phyloP scores from a whole-genome alignment of 1,140 invertebrate species.

The Rhynchophorus ferrugineus region DNA sequence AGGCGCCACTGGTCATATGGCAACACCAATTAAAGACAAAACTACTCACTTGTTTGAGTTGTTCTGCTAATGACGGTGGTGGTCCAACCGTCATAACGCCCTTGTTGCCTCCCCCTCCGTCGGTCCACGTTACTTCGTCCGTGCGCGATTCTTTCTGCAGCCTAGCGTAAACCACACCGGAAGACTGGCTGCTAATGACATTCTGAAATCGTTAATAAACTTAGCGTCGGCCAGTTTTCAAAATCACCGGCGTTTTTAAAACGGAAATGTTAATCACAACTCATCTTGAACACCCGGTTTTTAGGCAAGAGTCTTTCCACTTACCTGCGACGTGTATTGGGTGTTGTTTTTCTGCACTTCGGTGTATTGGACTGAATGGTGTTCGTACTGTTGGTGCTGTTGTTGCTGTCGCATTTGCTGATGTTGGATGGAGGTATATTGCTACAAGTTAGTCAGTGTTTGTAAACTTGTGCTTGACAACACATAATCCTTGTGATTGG shows the following conservation, averaged over 20 bases:
- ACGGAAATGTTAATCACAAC: too few species aligned
- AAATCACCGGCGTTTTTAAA: too few species aligned
- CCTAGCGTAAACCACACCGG: conserved; percentile 36
- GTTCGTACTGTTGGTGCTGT: conserved; percentile 27
- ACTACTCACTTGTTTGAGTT: conserved; percentile 76
- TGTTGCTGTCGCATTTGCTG: conserved; percentile 20
- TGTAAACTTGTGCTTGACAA: neutral
- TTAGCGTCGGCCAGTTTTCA: too few species aligned
- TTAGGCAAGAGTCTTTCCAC: neutral
- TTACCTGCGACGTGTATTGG: conserved; percentile 18
- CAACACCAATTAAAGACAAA: too few species aligned
- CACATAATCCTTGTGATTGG: neutral
- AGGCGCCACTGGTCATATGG: too few species aligned
- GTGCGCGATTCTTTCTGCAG: conserved; percentile 37
- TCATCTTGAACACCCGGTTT: too few species aligned
- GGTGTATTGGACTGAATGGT: conserved; percentile 31
- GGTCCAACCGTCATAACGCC: conserved; percentile 45
- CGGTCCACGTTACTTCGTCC: conserved; percentile 31
- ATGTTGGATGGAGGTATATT: conserved; percentile 18
- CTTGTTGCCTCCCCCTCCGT: conserved; percentile 21
- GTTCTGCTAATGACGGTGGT: conserved; percentile 68
- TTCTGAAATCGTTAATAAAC: too few species aligned
- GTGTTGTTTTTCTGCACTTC: conserved; percentile 30
- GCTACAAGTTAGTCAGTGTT: conserved; percentile 12
- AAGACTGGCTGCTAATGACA: conserved; percentile 14